Evolutionary conservation across 2,113 vertebrate genomes (phyloP).

Genomic region (Scytalopus superciliaris): DNA sequence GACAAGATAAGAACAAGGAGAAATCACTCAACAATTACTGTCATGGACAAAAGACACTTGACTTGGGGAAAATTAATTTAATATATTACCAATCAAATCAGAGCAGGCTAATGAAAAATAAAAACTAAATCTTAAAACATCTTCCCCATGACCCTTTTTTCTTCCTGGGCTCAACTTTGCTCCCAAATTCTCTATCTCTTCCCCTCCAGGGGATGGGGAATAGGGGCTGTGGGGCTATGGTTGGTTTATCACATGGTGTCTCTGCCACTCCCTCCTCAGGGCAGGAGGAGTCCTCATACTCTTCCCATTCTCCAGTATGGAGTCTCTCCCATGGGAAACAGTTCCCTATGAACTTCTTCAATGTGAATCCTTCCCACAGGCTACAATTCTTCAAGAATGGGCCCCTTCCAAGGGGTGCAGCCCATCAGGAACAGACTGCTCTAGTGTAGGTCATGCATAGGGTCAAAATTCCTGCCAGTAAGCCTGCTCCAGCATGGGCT

Average conservation of each 20-base stretch:
- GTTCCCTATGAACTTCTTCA: background rate
- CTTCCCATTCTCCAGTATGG: background rate
- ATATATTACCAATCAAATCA: background rate
- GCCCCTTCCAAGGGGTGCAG: background rate
- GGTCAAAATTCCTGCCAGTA: background rate
- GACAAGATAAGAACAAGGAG: background rate
- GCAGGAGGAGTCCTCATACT: background rate
- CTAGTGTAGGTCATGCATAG: too few relatives aligned
- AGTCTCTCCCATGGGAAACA: background rate
- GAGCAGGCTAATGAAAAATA: background rate
- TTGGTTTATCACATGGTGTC: accelerated
- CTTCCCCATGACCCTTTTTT: background rate
- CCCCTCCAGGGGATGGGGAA: background rate
- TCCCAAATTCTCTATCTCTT: background rate
- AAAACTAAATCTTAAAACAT: background rate
- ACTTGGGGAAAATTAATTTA: background rate
- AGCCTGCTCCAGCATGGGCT: background rate
- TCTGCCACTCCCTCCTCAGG: background rate
- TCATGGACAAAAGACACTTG: background rate
- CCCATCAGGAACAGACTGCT: background rate
- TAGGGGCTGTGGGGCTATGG: background rate
- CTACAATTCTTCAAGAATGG: background rate
- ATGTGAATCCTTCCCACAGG: background rate
- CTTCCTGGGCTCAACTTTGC: background rate
- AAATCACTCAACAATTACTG: background rate